Percentiles rank a stretch among this genome's conserved stretches.
phyloP scores from a whole-genome alignment of 2,888 invertebrate genomes.

The Laspeyria flexula region DNA sequence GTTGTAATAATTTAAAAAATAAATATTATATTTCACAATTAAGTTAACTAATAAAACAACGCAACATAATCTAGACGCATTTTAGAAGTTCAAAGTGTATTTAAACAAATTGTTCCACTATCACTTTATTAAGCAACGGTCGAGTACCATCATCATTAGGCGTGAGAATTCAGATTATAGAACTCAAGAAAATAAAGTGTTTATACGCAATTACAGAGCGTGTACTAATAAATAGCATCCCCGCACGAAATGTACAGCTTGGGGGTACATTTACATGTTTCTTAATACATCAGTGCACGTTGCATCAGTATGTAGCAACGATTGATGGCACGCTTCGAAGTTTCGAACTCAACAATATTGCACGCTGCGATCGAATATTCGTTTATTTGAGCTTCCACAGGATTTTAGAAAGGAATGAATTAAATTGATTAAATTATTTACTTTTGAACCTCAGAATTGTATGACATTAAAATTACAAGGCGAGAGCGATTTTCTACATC shows the following conservation, averaged over 20 bases:
- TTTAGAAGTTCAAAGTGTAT: too few species aligned
- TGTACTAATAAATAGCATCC: conserved; percentile 41
- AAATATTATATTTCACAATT: too few species aligned
- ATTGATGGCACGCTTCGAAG: conserved; percentile 27
- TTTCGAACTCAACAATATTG: conserved; percentile 30
- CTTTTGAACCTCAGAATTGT: too few species aligned
- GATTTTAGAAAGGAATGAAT: too few species aligned
- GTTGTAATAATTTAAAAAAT: too few species aligned
- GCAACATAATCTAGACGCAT: too few species aligned
- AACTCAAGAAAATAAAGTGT: conserved; percentile 4
- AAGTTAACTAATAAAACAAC: too few species aligned
- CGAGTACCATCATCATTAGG: conserved; percentile 2
- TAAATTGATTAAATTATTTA: too few species aligned
- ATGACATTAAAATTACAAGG: too few species aligned
- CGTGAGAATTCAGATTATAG: conserved; percentile 5
- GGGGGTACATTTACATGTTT: conserved; percentile 54
- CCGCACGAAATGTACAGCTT: conserved; percentile 36
- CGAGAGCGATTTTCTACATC: too few species aligned
- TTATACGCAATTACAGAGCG: conserved; percentile 28
- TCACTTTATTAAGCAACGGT: conserved; percentile 1
- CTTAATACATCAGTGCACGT: conserved; percentile 32
- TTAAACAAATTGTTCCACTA: not conserved
- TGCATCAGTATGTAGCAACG: conserved; percentile 46
- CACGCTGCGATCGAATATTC: conserved; percentile 3
- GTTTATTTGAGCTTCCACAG: not conserved